Evolutionary conservation across 1,140 invertebrate species (phyloP).

Genomic region (Drosophila pachea): DNA sequence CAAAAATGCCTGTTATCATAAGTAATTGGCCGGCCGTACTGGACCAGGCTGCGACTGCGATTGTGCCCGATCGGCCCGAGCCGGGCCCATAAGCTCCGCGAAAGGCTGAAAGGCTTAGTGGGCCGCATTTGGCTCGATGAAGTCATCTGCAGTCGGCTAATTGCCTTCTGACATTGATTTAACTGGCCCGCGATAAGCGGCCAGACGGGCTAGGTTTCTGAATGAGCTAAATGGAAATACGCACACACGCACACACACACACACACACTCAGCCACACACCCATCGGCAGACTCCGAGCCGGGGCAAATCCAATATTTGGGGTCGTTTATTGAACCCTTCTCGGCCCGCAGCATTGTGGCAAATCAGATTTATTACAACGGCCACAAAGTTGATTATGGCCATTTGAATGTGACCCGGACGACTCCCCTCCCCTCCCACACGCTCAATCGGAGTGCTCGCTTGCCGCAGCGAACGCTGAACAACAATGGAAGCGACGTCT

Average conservation of each 20-base stretch:
- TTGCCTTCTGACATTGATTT: constrained; percentile 27
- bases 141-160: constrained; percentile 22
- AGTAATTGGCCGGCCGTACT: constrained; percentile 19
- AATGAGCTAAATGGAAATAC: neutral
- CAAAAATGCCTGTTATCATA: constrained; percentile 24
- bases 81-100: constrained; percentile 9
- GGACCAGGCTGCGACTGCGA: neutral
- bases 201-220: neutral
- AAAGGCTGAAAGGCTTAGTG: constrained; percentile 15
- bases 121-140: constrained; percentile 7
- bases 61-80: neutral
- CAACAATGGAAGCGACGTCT: too few relatives aligned
- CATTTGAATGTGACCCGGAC: constrained; percentile 29
- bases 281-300: neutral
- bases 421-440: neutral
- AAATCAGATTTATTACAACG: constrained; percentile 57
- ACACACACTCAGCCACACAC: too few relatives aligned
- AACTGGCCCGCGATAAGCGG: constrained; percentile 15
- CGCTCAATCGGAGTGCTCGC: neutral
- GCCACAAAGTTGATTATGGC: constrained; percentile 45
- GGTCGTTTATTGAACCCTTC: constrained; percentile 22
- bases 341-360: constrained; percentile 32
- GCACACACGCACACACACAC: neutral
- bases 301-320: neutral
- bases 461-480: neutral